These are phyloP conservation scores for Sarcophaga peregrina DNA, from an alignment of 1,140 invertebrate genomes.

Conservation along the genomic window DNA sequence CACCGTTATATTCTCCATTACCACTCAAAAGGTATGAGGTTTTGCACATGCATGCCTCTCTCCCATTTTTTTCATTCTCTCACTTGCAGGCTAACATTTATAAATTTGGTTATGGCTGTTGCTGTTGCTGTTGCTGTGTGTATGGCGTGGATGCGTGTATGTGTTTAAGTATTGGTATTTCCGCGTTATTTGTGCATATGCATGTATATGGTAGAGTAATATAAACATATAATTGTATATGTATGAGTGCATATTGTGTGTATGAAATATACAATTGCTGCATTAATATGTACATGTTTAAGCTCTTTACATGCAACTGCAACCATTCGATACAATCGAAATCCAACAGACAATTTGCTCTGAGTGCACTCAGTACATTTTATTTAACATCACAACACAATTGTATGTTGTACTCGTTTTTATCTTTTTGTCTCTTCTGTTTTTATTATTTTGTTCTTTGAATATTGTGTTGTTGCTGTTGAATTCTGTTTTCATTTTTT, in stretches of 20 bases:
- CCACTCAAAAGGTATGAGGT: no score
- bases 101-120: no score
- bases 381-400: not conserved
- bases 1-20: no score
- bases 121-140: no score
- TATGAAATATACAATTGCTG: not conserved
- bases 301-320: constrained; percentile 14
- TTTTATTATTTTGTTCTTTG: no score
- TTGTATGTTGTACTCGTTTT: not conserved
- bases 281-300: constrained; percentile 22
- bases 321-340: constrained; percentile 4
- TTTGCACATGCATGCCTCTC: no score
- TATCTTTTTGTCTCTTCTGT: not conserved
- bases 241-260: not conserved
- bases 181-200: not conserved
- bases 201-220: not conserved
- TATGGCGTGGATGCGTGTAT: no score
- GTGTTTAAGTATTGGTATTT: no score
- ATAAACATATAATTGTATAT: not conserved
- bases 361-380: no score
- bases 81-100: no score
- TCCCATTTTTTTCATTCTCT: no score
- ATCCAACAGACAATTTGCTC: not conserved
- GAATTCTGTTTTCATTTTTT: not conserved
- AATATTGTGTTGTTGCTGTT: not conserved